Evolutionary conservation across 1,140 invertebrate species (phyloP).

Genomic region (Trachelipus rathkii): DNA sequence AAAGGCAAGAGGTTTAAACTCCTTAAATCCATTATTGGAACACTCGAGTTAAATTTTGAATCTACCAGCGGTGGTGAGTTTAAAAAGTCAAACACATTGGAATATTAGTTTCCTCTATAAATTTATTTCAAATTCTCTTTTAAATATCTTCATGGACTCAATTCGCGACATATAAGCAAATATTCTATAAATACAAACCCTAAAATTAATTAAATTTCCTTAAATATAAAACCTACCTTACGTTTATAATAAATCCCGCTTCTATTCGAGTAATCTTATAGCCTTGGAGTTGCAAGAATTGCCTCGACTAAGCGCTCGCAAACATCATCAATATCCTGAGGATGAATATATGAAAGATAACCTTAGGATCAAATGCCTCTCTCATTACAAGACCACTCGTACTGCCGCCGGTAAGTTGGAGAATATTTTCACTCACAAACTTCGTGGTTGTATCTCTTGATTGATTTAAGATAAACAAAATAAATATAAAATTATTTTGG

Average conservation of each 20-base stretch:
- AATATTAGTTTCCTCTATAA: neutral
- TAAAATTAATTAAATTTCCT: neutral
- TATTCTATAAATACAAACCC: neutral
- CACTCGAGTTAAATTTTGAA: neutral
- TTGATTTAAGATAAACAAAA: no score
- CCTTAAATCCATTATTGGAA: no score
- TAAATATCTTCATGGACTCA: neutral
- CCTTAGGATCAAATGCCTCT: constrained; percentile 44
- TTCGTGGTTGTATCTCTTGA: neutral
- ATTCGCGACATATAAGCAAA: neutral
- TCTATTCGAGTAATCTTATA: constrained; percentile 30
- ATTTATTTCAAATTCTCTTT: neutral
- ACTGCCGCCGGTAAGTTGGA: constrained; percentile 43
- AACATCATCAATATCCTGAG: constrained; percentile 41
- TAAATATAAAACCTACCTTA: neutral
- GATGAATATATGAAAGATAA: constrained; percentile 45
- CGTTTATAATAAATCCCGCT: neutral
- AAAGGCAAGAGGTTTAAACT: constrained; percentile 1
- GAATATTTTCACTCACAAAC: neutral
- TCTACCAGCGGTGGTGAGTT: constrained; percentile 6
- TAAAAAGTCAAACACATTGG: neutral
- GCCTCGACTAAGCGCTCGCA: constrained; percentile 42
- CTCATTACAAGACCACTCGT: constrained; percentile 46
- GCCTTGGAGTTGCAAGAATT: constrained; percentile 42
- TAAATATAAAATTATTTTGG: no score